Base-by-base conservation (phyloP, 2,888 invertebrate species). In the Mesoligia furuncula region DNA sequence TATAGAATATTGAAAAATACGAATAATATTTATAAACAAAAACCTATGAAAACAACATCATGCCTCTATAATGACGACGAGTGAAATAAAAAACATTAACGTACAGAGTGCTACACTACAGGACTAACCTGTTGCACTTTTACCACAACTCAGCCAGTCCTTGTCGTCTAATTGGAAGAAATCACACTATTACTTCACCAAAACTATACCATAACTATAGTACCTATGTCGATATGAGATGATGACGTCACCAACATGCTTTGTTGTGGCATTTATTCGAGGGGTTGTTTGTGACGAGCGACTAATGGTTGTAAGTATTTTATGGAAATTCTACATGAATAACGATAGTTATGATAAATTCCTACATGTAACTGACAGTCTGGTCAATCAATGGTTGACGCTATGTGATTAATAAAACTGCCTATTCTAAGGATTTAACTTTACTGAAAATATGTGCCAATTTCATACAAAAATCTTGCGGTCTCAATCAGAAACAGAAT, bases 71-170 rank as follows among this genome's bases (percentile, higher is more conserved):
- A 48, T 74, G 79, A 81, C 64, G 81, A 83, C 71, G 57, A 27
- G 42, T 76, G 68, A 77, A 77, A 78, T 66, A 77, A 75, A 24
- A 75, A 80, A 79, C 80, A 85, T 65, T 54, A 82, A 88, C 54
- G 72, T 48, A 85, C 79, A 81, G 27, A 11, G 54, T 73, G 79
- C 84, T 84, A 85, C 82, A 81, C 69, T 92, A 93, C 91, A 93
- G 93, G 94, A 96, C 96, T 96, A 95, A 96, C 96, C 96, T 96
- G 96, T 94, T 90, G 93, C 94, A 92, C 92, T 92, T 95, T 96
- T 96, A 93, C 96, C 96, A 95, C 96, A 96, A 96, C 93, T 95
- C 95, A 96, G 93, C 96, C 96, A 96, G 92, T 96, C 96, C 96
- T 96, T 96, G 96, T 96, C 96, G 94, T 96, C 96, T 96, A 94